Base-by-base conservation (phyloP, 2,113 vertebrate species). In the Amphiprion percula region DNA sequence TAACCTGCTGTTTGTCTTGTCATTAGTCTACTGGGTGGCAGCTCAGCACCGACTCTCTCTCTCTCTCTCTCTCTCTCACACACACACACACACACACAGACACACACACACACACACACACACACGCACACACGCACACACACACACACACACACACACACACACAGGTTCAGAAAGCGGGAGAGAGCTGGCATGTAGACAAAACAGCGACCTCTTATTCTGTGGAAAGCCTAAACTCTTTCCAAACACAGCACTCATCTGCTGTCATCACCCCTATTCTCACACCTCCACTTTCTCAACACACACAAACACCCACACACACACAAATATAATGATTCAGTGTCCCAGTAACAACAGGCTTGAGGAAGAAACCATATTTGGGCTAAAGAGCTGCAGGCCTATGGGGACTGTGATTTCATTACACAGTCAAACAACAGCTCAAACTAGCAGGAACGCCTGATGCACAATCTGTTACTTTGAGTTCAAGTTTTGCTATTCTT, bases 1-100 rank as follows among this genome's bases (percentile, higher is more conserved):
- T 82, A 86, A 88, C 77, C 90, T 81, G 80, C 67, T 88, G 82
- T 88, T 90, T 90, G 87, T 89, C 88, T 87, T 90, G 87, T 85
- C 83, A 82, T 90, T 87, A 80, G 68, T 86, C 81, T 85, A 69
- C 72, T 85, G 80, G 53, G 80, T 89, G 83, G 81, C 84, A 85
- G 79, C 77, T 90, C 68, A 58, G 52, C 16, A 68, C 68, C 10
- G 26, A 72, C 50, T 44, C 23, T 21, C 21, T 21, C 21, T 21
- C 21, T 21, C 21, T 21, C 21, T 21, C 21, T 21, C 21, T 21
- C 21, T 21, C 21, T 21, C 21, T 21, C 21, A 21, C 21, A 21
- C 21, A 21, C 41, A 44, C 41, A 53, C 79, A 68, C 49, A 64
- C 55, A 60, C 80, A 49, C 24, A 56, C 58, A 66, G 58, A 16